Conservation (phyloP, 2,888 invertebrate genomes). For the Perizoma affinitatum region DNA sequence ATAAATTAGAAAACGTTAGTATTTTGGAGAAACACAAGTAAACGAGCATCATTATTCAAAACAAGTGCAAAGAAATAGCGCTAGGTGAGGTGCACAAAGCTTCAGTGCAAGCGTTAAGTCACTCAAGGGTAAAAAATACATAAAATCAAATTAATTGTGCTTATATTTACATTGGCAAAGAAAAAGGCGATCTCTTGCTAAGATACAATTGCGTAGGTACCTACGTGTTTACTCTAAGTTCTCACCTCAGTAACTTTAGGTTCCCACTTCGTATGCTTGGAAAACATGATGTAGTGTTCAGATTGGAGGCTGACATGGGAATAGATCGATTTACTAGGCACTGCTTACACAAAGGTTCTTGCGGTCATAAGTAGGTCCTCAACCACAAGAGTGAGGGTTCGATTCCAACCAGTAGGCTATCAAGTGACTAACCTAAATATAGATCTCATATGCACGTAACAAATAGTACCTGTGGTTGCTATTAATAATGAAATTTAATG, state of each 20-base stretch:
- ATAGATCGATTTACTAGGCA: conserved; percentile 69
- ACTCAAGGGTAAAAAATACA: conserved; percentile 46
- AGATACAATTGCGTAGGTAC: conserved; percentile 27
- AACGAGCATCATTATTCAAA: conserved; percentile 42
- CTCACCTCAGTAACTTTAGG: conserved; percentile 76
- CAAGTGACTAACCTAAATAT: conserved; percentile 43
- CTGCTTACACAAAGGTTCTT: conserved; percentile 29
- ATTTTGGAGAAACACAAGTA: conserved; percentile 76
- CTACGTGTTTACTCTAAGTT: conserved; percentile 29
- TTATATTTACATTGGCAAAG: conserved; percentile 18
- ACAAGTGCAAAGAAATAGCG: conserved; percentile 61
- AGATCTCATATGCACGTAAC: conserved; percentile 28
- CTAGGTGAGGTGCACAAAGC: conserved; percentile 67
- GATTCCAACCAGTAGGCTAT: conserved; percentile 43
- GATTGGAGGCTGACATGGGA: conserved; percentile 55
- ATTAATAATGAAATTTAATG: conserved; percentile 1
- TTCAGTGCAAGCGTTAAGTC: conserved; percentile 64
- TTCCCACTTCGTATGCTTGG: conserved; percentile 76
- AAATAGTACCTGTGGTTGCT: conserved; percentile 39
- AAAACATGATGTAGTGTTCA: conserved; percentile 76
- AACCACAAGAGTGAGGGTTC: conserved; percentile 48
- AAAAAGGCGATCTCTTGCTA: conserved; percentile 28
- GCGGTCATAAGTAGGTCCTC: conserved; percentile 46
- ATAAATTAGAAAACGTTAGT: conserved; percentile 75
- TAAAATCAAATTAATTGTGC: conserved; percentile 34